These are phyloP conservation scores for Theretra japonica DNA, from an alignment of 2,888 invertebrate species.

Conservation along the genomic window DNA sequence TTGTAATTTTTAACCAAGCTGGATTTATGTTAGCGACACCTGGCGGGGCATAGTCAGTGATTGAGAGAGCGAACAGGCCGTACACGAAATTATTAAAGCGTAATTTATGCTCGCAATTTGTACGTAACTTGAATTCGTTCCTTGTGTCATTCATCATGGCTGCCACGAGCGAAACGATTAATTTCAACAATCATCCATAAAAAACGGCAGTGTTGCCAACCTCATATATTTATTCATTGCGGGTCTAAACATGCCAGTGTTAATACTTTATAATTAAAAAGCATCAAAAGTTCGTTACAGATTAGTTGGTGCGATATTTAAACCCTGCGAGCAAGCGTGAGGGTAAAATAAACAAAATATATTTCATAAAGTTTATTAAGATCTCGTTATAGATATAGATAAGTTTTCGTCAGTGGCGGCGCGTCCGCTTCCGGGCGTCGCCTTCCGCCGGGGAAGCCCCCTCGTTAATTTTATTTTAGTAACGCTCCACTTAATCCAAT, in stretches of 20 bases:
- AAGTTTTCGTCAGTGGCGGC: slow-evolving; percentile 66
- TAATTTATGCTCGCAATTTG: slow-evolving; percentile 84
- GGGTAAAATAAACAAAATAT: slow-evolving; percentile 49
- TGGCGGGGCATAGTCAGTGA: slow-evolving; percentile 63
- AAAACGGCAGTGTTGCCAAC: slow-evolving; percentile 57
- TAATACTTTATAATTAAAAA: slow-evolving; percentile 24
- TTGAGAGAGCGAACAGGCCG: slow-evolving; percentile 69
- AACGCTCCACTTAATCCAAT: slow-evolving; percentile 72
- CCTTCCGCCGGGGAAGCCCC: slow-evolving; percentile 71
- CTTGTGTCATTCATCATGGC: slow-evolving; percentile 80
- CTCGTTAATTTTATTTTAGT: slow-evolving; percentile 81
- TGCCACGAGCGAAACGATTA: slow-evolving; percentile 65
- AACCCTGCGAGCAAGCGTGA: background rate
- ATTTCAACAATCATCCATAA: slow-evolving; percentile 75
- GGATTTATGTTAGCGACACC: slow-evolving; percentile 77
- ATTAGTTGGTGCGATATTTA: slow-evolving; percentile 6
- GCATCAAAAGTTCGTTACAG: background rate
- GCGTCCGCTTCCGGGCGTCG: slow-evolving; percentile 69
- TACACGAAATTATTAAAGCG: slow-evolving; percentile 81
- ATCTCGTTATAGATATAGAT: slow-evolving; percentile 69
- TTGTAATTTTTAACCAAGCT: slow-evolving; percentile 71
- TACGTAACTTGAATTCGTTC: slow-evolving; percentile 80
- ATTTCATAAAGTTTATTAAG: slow-evolving; percentile 68
- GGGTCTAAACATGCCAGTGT: slow-evolving; percentile 16
- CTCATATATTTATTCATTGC: slow-evolving; percentile 10